These are phyloP conservation scores for Haliclystus octoradiatus DNA, from an alignment of 30 jellyfish, hydroid and myxozoan species.

Conservation along the genomic window DNA sequence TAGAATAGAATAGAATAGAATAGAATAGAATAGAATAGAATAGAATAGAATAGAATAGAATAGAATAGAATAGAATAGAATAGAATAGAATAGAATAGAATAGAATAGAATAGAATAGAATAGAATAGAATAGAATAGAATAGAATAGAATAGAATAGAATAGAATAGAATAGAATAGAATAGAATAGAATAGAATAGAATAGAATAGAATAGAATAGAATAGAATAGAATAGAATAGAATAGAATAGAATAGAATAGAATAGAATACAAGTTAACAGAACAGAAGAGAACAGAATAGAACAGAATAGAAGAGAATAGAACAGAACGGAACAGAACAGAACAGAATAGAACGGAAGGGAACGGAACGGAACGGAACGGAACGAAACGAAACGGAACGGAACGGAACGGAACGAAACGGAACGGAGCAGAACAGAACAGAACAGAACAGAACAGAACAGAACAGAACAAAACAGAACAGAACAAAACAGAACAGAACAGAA, in stretches of 20 bases:
- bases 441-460: slow-evolving; percentile 1
- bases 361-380: background rate
- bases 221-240: background rate
- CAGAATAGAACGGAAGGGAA: background rate
- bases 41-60: too few species aligned
- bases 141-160: too few species aligned
- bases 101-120: too few species aligned
- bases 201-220: background rate
- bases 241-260: background rate
- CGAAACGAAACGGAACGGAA: background rate
- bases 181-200: background rate
- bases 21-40: too few species aligned
- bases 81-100: too few species aligned
- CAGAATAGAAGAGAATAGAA: slow-evolving; percentile 2
- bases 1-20: too few species aligned
- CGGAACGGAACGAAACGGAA: background rate
- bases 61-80: too few species aligned
- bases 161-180: too few species aligned
- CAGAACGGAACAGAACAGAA: background rate
- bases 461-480: slow-evolving; percentile 2
- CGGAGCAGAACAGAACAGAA: background rate
- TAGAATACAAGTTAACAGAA: background rate
- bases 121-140: too few species aligned
- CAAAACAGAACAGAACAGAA: slow-evolving; percentile 2
- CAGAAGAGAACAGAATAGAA: background rate